These are phyloP conservation scores for Bambusicola thoracicus DNA, from an alignment of 2,113 vertebrate genomes.

Conservation along the genomic window DNA sequence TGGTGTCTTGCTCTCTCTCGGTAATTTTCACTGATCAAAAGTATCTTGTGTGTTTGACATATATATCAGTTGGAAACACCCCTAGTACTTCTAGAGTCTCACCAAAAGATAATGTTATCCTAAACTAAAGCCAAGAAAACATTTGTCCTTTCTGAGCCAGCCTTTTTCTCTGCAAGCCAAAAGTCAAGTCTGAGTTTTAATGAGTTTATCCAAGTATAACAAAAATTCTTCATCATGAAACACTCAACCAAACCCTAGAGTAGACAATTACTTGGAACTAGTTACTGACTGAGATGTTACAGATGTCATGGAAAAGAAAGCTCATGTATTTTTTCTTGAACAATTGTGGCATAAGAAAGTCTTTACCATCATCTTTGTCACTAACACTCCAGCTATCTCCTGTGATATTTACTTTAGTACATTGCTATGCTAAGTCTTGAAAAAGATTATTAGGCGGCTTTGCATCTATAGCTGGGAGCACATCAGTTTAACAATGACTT, in stretches of 20 bases:
- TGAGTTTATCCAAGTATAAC: conserved; percentile 52
- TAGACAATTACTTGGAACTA: conserved; percentile 60
- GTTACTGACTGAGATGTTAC: conserved; percentile 42
- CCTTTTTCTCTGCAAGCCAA: conserved; percentile 30
- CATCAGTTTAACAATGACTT: not conserved
- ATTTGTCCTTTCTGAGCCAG: conserved; percentile 20
- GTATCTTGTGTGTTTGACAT: not conserved
- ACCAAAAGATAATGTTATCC: conserved; percentile 19
- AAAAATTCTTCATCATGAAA: conserved; percentile 46
- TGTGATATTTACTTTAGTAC: not conserved
- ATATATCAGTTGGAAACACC: conserved; percentile 1
- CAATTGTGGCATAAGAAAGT: not conserved
- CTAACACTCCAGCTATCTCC: not conserved
- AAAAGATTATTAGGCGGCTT: not conserved
- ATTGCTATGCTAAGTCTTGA: not conserved
- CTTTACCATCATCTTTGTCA: not conserved
- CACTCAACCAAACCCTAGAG: conserved; percentile 46
- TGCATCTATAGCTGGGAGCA: not conserved
- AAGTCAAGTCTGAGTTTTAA: conserved; percentile 25
- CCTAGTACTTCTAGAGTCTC: not conserved
- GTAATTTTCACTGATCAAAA: conserved; percentile 18
- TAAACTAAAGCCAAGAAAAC: conserved; percentile 12
- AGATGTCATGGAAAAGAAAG: conserved; percentile 61
- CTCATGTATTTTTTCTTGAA: not conserved
- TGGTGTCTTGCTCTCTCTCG: not conserved